phyloP scores from a whole-genome alignment of 2,888 invertebrate species.

The Lacanobia oleracea region DNA sequence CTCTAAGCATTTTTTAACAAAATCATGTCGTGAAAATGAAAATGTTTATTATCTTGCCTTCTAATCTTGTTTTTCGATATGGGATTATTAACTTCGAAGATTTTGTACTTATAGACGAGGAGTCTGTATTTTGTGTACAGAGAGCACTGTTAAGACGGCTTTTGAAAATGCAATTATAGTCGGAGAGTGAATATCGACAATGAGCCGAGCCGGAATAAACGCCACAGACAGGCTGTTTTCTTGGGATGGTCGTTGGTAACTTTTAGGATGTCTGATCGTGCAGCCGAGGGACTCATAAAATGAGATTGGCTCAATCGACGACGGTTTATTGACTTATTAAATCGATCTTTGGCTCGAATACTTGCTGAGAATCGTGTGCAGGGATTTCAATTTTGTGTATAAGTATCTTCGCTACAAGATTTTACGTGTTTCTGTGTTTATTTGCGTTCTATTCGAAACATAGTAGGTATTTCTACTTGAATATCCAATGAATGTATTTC shows the following conservation, averaged over 20 bases:
- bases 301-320: constrained; percentile 87
- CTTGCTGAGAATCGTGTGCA: constrained; percentile 72
- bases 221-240: constrained; percentile 72
- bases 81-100: constrained; percentile 32
- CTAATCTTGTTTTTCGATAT: constrained; percentile 57
- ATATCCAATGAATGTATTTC: constrained; percentile 9
- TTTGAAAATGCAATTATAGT: constrained; percentile 59
- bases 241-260: constrained; percentile 76
- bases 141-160: constrained; percentile 9
- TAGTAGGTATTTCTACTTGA: constrained; percentile 19
- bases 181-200: constrained; percentile 69
- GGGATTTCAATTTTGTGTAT: constrained; percentile 74
- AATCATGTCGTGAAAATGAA: constrained; percentile 67
- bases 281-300: constrained; percentile 86
- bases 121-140: constrained; percentile 28
- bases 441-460: constrained; percentile 36
- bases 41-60: constrained; percentile 59
- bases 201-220: constrained; percentile 68
- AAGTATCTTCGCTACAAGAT: constrained; percentile 49
- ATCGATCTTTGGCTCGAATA: constrained; percentile 84
- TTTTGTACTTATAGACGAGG: constrained; percentile 5
- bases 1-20: constrained; percentile 69
- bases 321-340: constrained; percentile 88
- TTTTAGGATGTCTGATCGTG: constrained; percentile 81
- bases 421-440: constrained; percentile 54